Percentiles rank a stretch among this genome's conserved stretches.
Conservation (phyloP, 2,888 invertebrate genomes). For the Antheraea assamensis region DNA sequence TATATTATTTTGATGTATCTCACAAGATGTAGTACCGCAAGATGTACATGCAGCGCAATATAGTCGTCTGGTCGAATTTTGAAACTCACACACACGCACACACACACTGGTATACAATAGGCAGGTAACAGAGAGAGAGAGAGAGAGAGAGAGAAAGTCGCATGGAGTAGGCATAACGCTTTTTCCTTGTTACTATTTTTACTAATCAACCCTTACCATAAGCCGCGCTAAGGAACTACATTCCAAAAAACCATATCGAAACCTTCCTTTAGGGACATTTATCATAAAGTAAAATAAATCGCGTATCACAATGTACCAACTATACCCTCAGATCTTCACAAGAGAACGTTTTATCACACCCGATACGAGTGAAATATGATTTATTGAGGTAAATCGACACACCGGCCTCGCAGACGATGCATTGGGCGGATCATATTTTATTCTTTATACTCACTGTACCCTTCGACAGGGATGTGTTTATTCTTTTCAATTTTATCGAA, state of each 20-base stretch:
- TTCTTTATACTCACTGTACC: neutral
- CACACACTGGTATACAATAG: too few relatives aligned
- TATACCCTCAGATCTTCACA: slow-evolving; percentile 1
- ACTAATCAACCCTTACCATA: neutral
- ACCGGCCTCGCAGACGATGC: neutral
- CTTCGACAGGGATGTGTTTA: neutral
- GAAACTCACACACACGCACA: too few relatives aligned
- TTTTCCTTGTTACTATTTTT: neutral
- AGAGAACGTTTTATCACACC: slow-evolving; percentile 7
- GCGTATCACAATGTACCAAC: neutral
- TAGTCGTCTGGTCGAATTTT: too few relatives aligned
- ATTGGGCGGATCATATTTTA: slow-evolving; percentile 15
- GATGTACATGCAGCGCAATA: too few relatives aligned
- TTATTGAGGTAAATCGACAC: slow-evolving; percentile 19
- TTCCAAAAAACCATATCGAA: neutral
- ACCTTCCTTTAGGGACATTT: neutral
- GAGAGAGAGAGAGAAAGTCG: too few relatives aligned
- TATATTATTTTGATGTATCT: too few relatives aligned
- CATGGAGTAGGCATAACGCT: too few relatives aligned
- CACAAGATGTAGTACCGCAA: too few relatives aligned
- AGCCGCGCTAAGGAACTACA: too few relatives aligned
- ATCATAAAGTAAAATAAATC: neutral
- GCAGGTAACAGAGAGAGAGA: too few relatives aligned
- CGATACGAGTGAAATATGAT: slow-evolving; percentile 9
- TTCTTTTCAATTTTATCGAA: neutral